A percentile compares a stretch with the other conserved stretches of the same genome.
phyloP scores from a whole-genome alignment of 1,140 invertebrate genomes.

The Temnothorax nylanderi region DNA sequence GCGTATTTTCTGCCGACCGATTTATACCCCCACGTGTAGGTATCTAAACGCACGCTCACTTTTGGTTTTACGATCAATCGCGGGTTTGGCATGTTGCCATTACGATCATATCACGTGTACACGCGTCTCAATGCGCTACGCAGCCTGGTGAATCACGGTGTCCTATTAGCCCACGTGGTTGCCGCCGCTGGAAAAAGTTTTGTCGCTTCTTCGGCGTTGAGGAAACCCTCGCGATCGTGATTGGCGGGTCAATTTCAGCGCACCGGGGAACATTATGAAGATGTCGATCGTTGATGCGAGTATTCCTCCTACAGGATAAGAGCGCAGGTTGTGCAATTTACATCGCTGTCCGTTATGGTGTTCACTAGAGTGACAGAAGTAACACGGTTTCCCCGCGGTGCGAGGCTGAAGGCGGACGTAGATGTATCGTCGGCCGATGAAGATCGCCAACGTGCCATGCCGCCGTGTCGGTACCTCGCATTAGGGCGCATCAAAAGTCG shows the following conservation, averaged over 20 bases:
- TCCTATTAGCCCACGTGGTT: slow-evolving; percentile 67
- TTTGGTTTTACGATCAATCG: slow-evolving; percentile 68
- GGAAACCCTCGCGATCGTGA: background rate
- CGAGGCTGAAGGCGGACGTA: slow-evolving; percentile 71
- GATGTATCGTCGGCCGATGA: slow-evolving; percentile 71
- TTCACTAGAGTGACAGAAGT: slow-evolving; percentile 61
- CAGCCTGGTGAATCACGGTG: slow-evolving; percentile 64
- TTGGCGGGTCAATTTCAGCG: background rate
- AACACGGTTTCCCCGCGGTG: slow-evolving; percentile 54
- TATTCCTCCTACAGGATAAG: slow-evolving; percentile 45
- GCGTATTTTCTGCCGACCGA: slow-evolving; percentile 9
- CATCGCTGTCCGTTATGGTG: slow-evolving; percentile 27
- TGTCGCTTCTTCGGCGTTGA: background rate
- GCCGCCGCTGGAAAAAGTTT: slow-evolving; percentile 46
- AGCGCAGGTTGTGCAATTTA: slow-evolving; percentile 43
- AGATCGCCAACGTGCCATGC: slow-evolving; percentile 67
- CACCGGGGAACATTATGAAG: slow-evolving; percentile 64
- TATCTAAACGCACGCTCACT: background rate
- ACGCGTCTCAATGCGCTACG: slow-evolving; percentile 50
- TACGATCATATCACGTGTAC: slow-evolving; percentile 44
- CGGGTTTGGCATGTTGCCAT: slow-evolving; percentile 54
- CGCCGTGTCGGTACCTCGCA: background rate
- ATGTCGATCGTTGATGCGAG: slow-evolving; percentile 66
- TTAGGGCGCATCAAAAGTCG: background rate
- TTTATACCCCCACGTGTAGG: background rate